Evolutionary conservation across 1,140 invertebrate species (phyloP).

Genomic region (Eriocheir sinensis): DNA sequence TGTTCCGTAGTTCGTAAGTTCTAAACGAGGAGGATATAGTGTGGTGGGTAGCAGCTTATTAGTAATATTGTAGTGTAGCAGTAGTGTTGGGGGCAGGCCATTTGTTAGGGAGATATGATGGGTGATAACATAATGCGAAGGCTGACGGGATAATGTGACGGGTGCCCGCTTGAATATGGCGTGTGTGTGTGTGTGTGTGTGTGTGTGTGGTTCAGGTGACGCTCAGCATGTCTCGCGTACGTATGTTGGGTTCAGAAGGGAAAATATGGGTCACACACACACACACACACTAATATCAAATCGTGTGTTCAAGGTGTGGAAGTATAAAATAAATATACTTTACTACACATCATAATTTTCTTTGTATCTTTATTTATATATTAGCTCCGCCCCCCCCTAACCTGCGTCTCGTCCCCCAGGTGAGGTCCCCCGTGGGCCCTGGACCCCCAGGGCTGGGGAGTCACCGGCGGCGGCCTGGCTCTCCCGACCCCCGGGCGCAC

Average conservation of each 20-base stretch:
- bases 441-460: constrained; percentile 52
- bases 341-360: not conserved
- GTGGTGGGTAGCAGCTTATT: not conserved
- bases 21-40: not conserved
- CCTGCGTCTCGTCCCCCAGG: constrained; percentile 37
- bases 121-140: no score
- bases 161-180: no score
- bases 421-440: constrained; percentile 63
- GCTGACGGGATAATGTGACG: no score
- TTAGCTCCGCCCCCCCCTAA: not conserved
- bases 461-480: constrained; percentile 64
- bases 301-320: no score
- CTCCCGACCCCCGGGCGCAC: constrained; percentile 66
- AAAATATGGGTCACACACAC: constrained; percentile 8
- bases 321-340: no score
- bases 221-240: no score
- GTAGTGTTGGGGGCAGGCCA: no score
- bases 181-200: no score
- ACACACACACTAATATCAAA: constrained; percentile 43
- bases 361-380: not conserved
- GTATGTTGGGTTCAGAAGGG: no score
- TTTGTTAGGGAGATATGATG: no score
- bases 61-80: no score
- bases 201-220: no score
- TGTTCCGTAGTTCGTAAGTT: not conserved